Conservation (phyloP, 2,797 vertebrate genomes). For the Tenualosa ilisha region DNA sequence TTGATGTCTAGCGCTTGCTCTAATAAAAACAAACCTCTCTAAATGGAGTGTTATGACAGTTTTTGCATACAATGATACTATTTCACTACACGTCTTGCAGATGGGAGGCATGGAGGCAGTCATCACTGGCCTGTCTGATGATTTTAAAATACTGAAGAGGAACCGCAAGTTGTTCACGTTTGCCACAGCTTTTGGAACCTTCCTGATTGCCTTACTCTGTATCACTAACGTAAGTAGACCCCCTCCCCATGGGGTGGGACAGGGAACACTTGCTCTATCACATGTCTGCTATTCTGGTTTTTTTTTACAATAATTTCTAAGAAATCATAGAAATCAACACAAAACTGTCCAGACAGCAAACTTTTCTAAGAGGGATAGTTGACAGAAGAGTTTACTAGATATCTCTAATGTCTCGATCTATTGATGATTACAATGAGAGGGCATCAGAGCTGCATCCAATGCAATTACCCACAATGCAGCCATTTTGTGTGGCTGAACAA, state of each 20-base stretch:
- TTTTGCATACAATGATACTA: background rate
- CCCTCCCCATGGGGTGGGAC: background rate
- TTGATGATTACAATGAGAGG: background rate
- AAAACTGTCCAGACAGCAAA: background rate
- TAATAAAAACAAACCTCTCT: background rate
- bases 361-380: background rate
- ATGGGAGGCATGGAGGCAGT: conserved; percentile 99
- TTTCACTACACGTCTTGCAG: conserved; percentile 60
- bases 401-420: too few relatives aligned
- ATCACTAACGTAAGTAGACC: conserved; percentile 88
- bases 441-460: background rate
- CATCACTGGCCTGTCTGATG: conserved; percentile 93
- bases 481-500: background rate
- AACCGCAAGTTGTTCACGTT: conserved; percentile 95
- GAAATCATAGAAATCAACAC: background rate
- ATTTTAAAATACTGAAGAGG: conserved; percentile 91
- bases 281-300: background rate
- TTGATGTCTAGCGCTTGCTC: background rate
- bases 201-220: conserved; percentile 88
- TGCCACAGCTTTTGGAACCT: conserved; percentile 83
- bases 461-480: background rate
- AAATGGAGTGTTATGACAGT: background rate
- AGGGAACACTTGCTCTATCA: too few relatives aligned
- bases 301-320: background rate
- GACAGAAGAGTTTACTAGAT: background rate